Evolutionary conservation across 2,888 invertebrate genomes (phyloP).

Genomic region (Drosophila lutescens): DNA sequence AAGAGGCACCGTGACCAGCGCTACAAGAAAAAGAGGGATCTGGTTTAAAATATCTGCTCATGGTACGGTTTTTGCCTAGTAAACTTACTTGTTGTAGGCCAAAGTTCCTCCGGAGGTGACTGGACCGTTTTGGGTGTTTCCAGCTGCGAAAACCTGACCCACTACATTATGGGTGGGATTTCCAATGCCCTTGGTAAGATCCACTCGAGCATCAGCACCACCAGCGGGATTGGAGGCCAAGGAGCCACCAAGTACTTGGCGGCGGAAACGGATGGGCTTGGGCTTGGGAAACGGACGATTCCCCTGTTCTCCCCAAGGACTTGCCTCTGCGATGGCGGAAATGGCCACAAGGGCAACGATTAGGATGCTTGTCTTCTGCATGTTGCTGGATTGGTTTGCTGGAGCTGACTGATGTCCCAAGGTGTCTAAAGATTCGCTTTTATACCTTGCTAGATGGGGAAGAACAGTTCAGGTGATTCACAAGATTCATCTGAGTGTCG

Average conservation of each 20-base stretch:
- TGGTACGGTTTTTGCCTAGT: background rate
- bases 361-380: conserved; percentile 58
- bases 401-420: conserved; percentile 49
- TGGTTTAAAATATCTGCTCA: background rate
- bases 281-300: conserved; percentile 23
- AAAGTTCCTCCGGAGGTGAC: conserved; percentile 65
- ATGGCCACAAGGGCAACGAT: conserved; percentile 57
- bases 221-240: conserved; percentile 73
- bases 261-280: conserved; percentile 55
- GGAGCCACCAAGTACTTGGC: conserved; percentile 70
- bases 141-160: conserved; percentile 68
- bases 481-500: conserved; percentile 10
- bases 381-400: conserved; percentile 30
- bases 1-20: conserved; percentile 60
- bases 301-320: conserved; percentile 38
- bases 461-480: conserved; percentile 24
- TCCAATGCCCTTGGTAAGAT: conserved; percentile 71
- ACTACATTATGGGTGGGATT: conserved; percentile 76
- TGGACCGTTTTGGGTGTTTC: conserved; percentile 62
- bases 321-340: conserved; percentile 54
- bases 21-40: background rate
- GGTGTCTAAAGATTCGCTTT: background rate
- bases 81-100: conserved; percentile 56
- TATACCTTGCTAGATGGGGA: conserved; percentile 41
- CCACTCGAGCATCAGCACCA: conserved; percentile 70